Percentiles rank a stretch among this genome's conserved stretches.
Conservation (phyloP, 2,888 invertebrate species). For the Thelaira solivaga region DNA sequence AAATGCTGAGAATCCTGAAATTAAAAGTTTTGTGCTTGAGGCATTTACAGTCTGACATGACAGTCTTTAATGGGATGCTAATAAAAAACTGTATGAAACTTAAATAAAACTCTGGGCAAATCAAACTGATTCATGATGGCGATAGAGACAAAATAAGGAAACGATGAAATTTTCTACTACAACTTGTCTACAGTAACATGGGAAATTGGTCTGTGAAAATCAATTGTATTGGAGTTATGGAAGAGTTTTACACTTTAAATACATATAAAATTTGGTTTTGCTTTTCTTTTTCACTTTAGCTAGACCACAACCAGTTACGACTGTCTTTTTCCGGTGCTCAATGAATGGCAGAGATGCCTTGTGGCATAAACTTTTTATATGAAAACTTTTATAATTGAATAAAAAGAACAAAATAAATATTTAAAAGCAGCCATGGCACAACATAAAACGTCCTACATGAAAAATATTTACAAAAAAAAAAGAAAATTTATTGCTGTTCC, state of each 20-base stretch:
- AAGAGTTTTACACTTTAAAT: background rate
- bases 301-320: constrained; percentile 58
- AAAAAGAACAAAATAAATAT: constrained; percentile 61
- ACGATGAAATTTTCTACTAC: constrained; percentile 13
- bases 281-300: background rate
- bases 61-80: constrained; percentile 47
- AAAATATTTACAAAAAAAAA: too few species aligned
- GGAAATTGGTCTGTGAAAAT: background rate
- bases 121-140: constrained; percentile 30
- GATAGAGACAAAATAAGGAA: background rate
- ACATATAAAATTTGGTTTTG: constrained; percentile 3
- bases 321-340: constrained; percentile 47
- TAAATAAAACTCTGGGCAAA: constrained; percentile 44
- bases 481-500: too few species aligned
- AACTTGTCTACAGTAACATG: background rate
- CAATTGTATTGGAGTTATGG: background rate
- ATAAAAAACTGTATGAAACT: constrained; percentile 38
- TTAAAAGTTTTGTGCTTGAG: constrained; percentile 53
- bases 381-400: constrained; percentile 74
- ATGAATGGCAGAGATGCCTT: background rate
- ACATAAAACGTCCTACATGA: too few species aligned
- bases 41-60: constrained; percentile 56
- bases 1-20: constrained; percentile 35
- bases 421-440: too few species aligned
- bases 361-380: constrained; percentile 68